A percentile compares a stretch with the other conserved stretches of the same genome.
phyloP scores from a whole-genome alignment of 2,797 vertebrate genomes.

The Mareca strepera region DNA sequence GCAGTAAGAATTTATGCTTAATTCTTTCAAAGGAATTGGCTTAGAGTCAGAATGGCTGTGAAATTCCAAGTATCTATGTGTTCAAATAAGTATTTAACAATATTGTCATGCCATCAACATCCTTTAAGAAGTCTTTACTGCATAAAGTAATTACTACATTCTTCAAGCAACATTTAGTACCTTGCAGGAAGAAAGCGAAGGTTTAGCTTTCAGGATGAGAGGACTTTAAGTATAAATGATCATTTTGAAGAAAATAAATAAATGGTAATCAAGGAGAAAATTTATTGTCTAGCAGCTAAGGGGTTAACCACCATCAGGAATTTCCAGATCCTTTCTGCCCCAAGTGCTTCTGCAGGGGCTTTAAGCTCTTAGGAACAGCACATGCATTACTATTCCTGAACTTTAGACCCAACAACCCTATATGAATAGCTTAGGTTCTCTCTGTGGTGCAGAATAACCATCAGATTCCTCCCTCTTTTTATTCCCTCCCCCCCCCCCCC shows the following conservation, averaged over 20 bases:
- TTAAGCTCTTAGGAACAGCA: not conserved
- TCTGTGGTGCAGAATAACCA: not conserved
- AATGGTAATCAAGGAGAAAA: not conserved
- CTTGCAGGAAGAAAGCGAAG: not conserved
- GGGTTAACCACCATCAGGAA: not conserved
- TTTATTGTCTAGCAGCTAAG: fast-evolving
- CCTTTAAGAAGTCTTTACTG: not conserved
- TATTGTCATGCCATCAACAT: not conserved
- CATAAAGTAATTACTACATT: not conserved
- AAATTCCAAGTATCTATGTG: not conserved
- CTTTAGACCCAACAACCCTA: not conserved
- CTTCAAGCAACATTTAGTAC: not conserved
- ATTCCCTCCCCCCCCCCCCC: not conserved
- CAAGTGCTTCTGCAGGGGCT: not conserved
- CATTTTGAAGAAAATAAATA: too few relatives aligned
- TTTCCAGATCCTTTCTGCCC: not conserved
- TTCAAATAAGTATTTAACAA: not conserved
- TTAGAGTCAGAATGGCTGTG: not conserved
- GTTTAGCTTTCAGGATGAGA: not conserved
- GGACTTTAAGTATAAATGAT: not conserved
- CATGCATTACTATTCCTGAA: not conserved
- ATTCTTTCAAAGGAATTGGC: not conserved
- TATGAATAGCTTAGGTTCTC: not conserved
- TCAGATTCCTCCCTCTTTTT: not conserved
- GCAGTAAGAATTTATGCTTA: not conserved